These are phyloP conservation scores for Creontiades dilutus DNA, from an alignment of 2,888 invertebrate genomes.

Conservation along the genomic window DNA sequence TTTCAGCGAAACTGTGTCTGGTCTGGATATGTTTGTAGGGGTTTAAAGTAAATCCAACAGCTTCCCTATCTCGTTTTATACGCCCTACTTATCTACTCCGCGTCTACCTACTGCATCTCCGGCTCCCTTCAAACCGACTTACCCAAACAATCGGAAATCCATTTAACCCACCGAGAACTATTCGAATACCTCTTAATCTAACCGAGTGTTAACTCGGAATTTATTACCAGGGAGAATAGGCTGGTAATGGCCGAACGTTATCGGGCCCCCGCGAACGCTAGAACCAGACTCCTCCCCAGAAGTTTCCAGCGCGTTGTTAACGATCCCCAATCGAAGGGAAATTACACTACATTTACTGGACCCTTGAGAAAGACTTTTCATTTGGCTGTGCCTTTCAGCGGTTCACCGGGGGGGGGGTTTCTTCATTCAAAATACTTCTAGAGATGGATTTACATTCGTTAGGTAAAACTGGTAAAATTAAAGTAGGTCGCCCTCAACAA, in stretches of 20 bases:
- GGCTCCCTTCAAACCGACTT: background rate
- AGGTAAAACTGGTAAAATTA: background rate
- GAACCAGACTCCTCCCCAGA: background rate
- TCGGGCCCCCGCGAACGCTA: background rate
- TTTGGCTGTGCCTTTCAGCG: background rate
- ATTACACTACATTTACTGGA: background rate
- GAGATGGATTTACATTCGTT: background rate
- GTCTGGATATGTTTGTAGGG: background rate
- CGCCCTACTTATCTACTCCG: background rate
- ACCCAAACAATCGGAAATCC: conserved; percentile 36
- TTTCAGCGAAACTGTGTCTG: too few relatives aligned
- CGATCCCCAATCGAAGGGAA: background rate
- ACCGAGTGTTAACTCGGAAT: conserved; percentile 31
- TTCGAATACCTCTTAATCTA: conserved; percentile 26
- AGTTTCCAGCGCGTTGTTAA: background rate
- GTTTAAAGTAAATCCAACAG: background rate
- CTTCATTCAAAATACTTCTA: background rate
- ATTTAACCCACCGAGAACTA: background rate
- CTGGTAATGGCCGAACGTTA: conserved; percentile 7
- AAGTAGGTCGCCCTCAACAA: background rate
- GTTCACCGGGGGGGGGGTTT: background rate
- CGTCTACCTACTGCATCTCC: background rate
- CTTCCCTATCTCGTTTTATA: background rate
- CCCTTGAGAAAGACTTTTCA: background rate
- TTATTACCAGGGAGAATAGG: conserved; percentile 24